These are phyloP conservation scores for Hydrochoerus hydrochaeris DNA, from an alignment of 2,113 vertebrate genomes.

Conservation along the genomic window DNA sequence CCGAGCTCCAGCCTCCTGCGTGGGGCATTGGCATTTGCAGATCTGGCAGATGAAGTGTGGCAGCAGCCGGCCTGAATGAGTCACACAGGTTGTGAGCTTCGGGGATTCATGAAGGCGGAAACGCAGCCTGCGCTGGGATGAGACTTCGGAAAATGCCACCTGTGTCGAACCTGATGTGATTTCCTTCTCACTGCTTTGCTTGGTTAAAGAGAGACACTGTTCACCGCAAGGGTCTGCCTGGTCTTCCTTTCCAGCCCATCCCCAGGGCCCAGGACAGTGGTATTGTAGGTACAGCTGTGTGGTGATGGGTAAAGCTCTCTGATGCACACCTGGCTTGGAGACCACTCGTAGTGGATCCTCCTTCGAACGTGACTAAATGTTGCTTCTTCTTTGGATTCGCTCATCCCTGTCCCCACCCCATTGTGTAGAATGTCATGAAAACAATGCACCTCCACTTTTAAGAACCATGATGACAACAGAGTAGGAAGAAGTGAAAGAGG, in stretches of 20 bases:
- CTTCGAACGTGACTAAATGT: not conserved
- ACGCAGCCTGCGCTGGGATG: too few species aligned
- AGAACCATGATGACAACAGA: not conserved
- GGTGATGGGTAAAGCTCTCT: not conserved
- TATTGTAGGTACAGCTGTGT: not conserved
- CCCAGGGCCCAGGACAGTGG: not conserved
- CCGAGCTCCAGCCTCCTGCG: not conserved
- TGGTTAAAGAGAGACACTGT: not conserved
- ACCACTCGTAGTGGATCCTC: not conserved
- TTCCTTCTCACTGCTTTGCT: not conserved
- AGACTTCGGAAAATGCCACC: not conserved
- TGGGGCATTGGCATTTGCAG: not conserved
- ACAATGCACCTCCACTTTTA: not conserved
- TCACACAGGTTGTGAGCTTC: not conserved
- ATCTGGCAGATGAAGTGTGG: not conserved
- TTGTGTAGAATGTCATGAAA: not conserved
- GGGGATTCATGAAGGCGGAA: too few species aligned
- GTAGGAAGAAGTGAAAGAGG: not conserved
- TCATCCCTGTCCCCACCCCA: fast-evolving
- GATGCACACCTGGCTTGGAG: not conserved
- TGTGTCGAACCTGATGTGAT: not conserved
- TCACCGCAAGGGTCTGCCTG: not conserved
- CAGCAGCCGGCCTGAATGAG: not conserved
- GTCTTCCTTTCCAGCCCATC: not conserved
- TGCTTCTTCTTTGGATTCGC: fast-evolving